Evolutionary conservation across 2,113 vertebrate species (phyloP), one percentile per base, ranked within the genome.

Genomic region (Scolopax mira): DNA sequence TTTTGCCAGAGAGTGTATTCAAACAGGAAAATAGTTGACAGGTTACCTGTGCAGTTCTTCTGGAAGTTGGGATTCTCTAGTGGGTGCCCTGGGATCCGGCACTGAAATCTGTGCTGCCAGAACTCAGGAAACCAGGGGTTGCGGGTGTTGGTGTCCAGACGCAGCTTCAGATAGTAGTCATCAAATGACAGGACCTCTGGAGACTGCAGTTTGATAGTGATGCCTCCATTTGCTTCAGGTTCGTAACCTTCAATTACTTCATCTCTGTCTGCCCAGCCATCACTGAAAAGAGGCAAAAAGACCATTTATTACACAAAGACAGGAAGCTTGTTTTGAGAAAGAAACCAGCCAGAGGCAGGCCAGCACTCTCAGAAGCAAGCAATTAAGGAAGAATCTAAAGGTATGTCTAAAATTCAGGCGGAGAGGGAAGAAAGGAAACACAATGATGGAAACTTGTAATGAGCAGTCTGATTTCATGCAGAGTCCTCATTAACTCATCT

Each of bases 81-180:
- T 0, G 98, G 98, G 73, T 99, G 99, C 31, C 99, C 99, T 0
- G 98, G 98, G 33, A 99, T 98, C 49, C 99, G 99, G 82, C 99
- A 99, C 97, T 99, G 99, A 96, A 99, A 99, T 13, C 99, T 99
- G 91, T 99, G 98, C 97, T 99, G 99, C 99, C 99, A 99, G 97
- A 99, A 99, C 96, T 99, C 99, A 0, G 99, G 91, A 67, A 99
- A 99, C 99, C 99, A 99, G 3, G 99, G 99, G 95, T 99, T 99
- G 93, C 99, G 98, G 2, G 97, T 98, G 96, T 99, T 99, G 55
- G 98, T 98, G 90, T 99, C 98, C 97, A 99, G 97, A 4, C 98
- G 98, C 93, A 99, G 98, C 94, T 99, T 99, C 97, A 99, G 98
- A 97, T 98, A 99, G 97, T 99, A 99, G 89, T 99, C 98, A 57